Evolutionary conservation across 2,113 vertebrate genomes (phyloP), one percentile per base, ranked within the genome.

Genomic region (Tragulus kanchil): DNA sequence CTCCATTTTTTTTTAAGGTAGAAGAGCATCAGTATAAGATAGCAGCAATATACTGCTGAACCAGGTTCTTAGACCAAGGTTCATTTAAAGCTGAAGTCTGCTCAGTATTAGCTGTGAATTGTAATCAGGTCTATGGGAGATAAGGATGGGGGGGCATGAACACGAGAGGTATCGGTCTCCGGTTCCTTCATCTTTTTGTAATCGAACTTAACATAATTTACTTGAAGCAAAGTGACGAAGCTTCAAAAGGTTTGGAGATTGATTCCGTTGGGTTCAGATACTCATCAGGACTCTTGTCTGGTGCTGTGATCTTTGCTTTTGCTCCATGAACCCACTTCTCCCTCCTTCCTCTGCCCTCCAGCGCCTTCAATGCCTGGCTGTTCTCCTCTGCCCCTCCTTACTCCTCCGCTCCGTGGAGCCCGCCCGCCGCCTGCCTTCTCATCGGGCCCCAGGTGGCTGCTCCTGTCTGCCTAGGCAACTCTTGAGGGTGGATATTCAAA

Each of bases 121-220:
- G 86, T 48, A 59, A 45, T 61, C 26, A 92, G 61, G 6, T 69
- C 0, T 86, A 75, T 26, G 0, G 2, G 26, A 84, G 85, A 50
- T 62, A 94, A 90, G 75, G 5, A 42, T 31, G 59, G 17, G 31
- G 16, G 45, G 16, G 3, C 9, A 8, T 6, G 69, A 36, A 21
- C 45, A 13, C 1, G 0, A 13, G n/a, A 14, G 1, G 0, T 0
- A 0, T 31, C 78, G 19, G 13, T 90, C 73, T n/a, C 81, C n/a
- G 14, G 8, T 31, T 82, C 11, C 31, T 83, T 64, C 13, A 15
- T 52, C 56, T 93, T 52, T 59, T 58, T n/a, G 25, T 31, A 83
- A 23, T 48, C 10, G 6, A 50, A 28, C 45, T 87, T 28, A 64
- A 1, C 36, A 4, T 14, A 65, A 56, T 21, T 5, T 17, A 50